These are phyloP conservation scores for Macrobrachium nipponense DNA, from an alignment of 1,140 invertebrate species.

Conservation along the genomic window DNA sequence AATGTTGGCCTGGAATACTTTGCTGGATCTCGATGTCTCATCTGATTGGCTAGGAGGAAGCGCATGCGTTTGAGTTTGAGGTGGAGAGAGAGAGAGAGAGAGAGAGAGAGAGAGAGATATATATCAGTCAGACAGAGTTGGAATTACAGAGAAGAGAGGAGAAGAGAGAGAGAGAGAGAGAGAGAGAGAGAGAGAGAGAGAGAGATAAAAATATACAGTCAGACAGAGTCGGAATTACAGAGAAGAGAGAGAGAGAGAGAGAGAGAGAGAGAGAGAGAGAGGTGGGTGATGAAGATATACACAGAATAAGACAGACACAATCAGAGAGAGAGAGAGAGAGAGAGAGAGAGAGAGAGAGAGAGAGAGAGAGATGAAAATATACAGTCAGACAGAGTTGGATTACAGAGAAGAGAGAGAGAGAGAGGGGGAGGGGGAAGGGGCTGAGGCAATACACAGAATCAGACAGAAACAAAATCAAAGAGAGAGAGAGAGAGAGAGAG, in stretches of 20 bases:
- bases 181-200: conserved; percentile 13
- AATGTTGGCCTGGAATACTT: no score
- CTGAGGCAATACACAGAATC: no score
- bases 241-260: conserved; percentile 9
- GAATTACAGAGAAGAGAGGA: neutral
- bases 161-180: conserved; percentile 13
- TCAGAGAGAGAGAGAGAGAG: conserved; percentile 14
- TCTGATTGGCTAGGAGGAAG: conserved; percentile 5
- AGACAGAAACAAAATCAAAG: no score
- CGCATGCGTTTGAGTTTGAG: conserved; percentile 13
- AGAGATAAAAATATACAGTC: neutral
- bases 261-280: conserved; percentile 27
- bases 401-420: conserved; percentile 11
- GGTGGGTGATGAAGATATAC: no score
- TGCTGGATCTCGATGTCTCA: no score
- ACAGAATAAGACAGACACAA: no score
- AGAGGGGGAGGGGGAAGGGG: conserved; percentile 13
- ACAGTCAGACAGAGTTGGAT: neutral
- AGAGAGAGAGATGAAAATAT: neutral
- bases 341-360: conserved; percentile 11
- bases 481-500: neutral
- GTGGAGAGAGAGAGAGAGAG: conserved; percentile 1
- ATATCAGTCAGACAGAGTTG: no score
- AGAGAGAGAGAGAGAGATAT: conserved; percentile 2
- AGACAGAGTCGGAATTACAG: neutral